Conservation (phyloP, 2,797 vertebrate species). For the Clamator glandarius region DNA sequence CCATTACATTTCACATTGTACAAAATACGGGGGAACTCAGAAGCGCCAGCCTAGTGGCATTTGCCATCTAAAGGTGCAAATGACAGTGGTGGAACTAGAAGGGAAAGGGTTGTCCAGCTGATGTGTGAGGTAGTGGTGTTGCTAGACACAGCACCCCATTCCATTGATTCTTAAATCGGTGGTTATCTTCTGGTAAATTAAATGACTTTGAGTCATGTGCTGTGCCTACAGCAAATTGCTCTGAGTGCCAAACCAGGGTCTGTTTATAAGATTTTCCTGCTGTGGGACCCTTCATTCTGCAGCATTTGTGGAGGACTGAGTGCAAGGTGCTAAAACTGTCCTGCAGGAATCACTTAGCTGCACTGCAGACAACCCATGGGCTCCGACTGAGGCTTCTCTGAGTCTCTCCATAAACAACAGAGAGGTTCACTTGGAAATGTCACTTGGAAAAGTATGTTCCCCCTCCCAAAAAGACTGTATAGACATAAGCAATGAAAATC, state of each 20-base stretch:
- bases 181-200: conserved; percentile 31
- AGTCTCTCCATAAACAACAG: neutral
- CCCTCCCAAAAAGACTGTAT: neutral
- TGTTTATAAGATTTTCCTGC: neutral
- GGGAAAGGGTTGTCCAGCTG: neutral
- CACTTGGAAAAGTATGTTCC: neutral
- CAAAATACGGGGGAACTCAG: neutral
- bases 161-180: neutral
- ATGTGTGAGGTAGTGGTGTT: neutral
- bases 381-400: neutral
- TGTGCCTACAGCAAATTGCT: neutral
- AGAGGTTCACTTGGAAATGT: neutral
- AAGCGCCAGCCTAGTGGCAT: neutral
- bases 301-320: neutral
- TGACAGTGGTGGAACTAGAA: neutral
- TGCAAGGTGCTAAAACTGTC: neutral
- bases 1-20: neutral
- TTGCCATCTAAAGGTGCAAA: too few species aligned
- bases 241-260: neutral
- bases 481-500: neutral
- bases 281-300: neutral
- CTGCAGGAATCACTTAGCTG: neutral
- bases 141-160: conserved; percentile 32
- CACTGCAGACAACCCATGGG: neutral
- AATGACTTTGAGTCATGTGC: neutral